Conservation (phyloP, 2,888 invertebrate genomes). For the Plebejus argus region DNA sequence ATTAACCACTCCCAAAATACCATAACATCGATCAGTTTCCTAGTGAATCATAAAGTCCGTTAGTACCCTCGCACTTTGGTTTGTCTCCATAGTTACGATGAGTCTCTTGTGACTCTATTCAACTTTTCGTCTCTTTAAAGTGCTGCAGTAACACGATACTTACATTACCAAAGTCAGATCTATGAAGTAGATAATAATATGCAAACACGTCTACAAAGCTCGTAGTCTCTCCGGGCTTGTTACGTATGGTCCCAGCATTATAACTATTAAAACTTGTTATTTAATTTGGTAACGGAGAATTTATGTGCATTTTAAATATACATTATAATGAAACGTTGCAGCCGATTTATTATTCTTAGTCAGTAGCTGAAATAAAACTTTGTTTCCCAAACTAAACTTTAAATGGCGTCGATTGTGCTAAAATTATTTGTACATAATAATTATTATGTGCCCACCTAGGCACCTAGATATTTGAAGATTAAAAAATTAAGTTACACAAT, state of each 20-base stretch:
- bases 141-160: background rate
- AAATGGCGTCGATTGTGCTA: background rate
- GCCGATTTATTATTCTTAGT: background rate
- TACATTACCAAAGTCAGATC: conserved; percentile 6
- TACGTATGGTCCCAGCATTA: background rate
- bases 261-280: conserved; percentile 9
- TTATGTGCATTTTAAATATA: background rate
- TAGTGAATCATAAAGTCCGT: background rate
- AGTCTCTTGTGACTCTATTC: background rate
- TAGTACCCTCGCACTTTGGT: background rate
- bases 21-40: too few relatives aligned
- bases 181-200: conserved; percentile 15
- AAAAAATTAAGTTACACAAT: too few relatives aligned
- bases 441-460: background rate
- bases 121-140: background rate
- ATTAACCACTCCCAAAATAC: too few relatives aligned
- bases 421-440: background rate
- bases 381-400: background rate
- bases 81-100: background rate
- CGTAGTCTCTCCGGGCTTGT: background rate
- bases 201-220: conserved; percentile 3
- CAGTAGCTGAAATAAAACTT: too few relatives aligned
- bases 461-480: too few relatives aligned
- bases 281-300: background rate
- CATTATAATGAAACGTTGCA: background rate